phyloP scores from a whole-genome alignment of 2,888 invertebrate species.

The Penaeus monodon region DNA sequence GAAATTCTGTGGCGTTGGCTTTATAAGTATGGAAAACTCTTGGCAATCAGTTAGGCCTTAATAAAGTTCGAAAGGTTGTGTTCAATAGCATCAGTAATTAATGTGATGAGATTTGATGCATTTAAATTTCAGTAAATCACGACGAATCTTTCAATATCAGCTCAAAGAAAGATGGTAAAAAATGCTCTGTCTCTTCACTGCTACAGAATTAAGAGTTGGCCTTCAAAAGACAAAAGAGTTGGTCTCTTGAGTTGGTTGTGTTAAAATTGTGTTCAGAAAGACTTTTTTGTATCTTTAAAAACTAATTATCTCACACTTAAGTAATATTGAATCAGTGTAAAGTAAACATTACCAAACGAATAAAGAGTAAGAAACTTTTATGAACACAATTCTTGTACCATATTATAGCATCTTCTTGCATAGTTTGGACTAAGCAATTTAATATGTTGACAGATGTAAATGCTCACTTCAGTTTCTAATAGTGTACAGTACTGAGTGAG shows the following conservation, averaged over 20 bases:
- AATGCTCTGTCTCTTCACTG: background rate
- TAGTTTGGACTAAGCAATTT: too few species aligned
- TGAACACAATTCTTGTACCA: too few species aligned
- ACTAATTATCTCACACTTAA: too few species aligned
- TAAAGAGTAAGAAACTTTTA: too few species aligned
- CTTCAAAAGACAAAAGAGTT: background rate
- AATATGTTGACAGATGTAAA: too few species aligned
- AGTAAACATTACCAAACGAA: too few species aligned
- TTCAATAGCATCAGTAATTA: background rate
- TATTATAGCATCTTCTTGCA: too few species aligned
- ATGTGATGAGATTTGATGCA: background rate
- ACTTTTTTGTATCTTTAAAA: too few species aligned
- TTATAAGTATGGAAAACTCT: background rate
- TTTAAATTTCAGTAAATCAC: background rate
- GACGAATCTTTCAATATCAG: background rate
- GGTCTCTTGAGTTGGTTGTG: background rate
- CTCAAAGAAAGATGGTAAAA: background rate
- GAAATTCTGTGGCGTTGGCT: background rate
- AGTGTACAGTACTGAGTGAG: constrained; percentile 1
- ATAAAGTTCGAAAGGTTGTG: constrained; percentile 3
- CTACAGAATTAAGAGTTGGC: background rate
- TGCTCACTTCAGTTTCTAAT: background rate
- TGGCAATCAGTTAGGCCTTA: background rate
- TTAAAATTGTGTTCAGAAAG: constrained; percentile 7
- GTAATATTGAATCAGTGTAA: too few species aligned